These are phyloP conservation scores for Atherinomorus stipes DNA, from an alignment of 2,113 vertebrate species.

Conservation along the genomic window DNA sequence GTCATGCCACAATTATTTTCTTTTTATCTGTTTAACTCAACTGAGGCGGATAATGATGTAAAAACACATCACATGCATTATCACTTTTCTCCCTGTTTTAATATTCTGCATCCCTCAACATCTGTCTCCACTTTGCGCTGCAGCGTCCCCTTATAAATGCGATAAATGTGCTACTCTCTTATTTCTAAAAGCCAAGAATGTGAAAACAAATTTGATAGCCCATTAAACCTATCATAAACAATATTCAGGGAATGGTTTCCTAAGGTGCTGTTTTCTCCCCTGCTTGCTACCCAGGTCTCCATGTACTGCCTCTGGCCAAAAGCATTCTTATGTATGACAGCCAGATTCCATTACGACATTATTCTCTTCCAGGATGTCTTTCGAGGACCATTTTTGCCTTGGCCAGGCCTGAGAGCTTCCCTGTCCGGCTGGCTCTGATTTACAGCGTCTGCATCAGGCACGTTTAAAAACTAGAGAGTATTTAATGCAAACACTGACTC, in stretches of 20 bases:
- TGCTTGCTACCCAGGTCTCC: constrained; percentile 51
- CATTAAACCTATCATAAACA: constrained; percentile 76
- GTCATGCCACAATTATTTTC: not conserved
- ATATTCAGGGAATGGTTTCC: constrained; percentile 62
- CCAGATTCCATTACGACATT: constrained; percentile 77
- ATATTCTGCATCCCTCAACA: not conserved
- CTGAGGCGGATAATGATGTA: constrained; percentile 14
- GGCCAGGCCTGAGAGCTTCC: constrained; percentile 26
- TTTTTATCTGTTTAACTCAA: not conserved
- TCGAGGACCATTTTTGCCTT: constrained; percentile 58
- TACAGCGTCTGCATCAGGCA: constrained; percentile 40
- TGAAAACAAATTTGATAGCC: constrained; percentile 69
- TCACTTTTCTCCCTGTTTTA: constrained; percentile 4
- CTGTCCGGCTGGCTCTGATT: constrained; percentile 55
- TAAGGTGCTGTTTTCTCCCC: constrained; percentile 55
- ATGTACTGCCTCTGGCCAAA: constrained; percentile 64
- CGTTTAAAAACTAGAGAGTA: constrained; percentile 40
- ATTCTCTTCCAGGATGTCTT: constrained; percentile 65
- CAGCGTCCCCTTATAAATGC: constrained; percentile 37
- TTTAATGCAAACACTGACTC: constrained; percentile 18
- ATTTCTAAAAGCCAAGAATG: constrained; percentile 54
- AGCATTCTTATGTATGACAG: constrained; percentile 56
- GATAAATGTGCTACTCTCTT: constrained; percentile 52
- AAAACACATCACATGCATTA: constrained; percentile 3
- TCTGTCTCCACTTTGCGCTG: constrained; percentile 19